These are phyloP conservation scores for Cephus cinctus DNA, from an alignment of 1,140 invertebrate genomes.

Conservation along the genomic window DNA sequence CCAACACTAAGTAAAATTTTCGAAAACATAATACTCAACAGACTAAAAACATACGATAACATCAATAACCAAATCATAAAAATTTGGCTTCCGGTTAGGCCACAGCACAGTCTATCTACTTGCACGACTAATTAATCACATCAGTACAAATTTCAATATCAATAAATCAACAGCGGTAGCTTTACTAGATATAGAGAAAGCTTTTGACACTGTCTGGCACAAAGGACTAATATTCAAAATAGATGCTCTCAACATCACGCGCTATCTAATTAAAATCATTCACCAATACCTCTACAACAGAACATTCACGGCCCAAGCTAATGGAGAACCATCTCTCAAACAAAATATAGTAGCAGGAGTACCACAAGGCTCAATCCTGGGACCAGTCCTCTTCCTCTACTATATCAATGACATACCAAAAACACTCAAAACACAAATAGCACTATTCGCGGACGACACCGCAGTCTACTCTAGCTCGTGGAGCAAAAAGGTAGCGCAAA, in stretches of 20 bases:
- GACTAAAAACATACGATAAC: background rate
- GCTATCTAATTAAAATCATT: background rate
- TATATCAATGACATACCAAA: slow-evolving; percentile 19
- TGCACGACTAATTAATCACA: background rate
- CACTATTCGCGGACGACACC: slow-evolving; percentile 20
- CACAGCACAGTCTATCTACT: background rate
- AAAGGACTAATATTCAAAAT: background rate
- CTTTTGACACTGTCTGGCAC: background rate
- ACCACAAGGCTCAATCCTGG: slow-evolving; percentile 14
- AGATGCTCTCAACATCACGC: background rate
- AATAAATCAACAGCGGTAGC: background rate
- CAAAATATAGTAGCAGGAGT: slow-evolving; percentile 5
- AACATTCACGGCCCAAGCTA: background rate
- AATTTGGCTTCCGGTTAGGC: background rate
- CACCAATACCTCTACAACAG: no score
- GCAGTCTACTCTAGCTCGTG: slow-evolving; percentile 19
- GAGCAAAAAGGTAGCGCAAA: slow-evolving; percentile 11
- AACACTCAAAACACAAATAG: background rate
- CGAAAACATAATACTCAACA: slow-evolving; percentile 4
- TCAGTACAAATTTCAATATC: background rate
- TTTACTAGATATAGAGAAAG: background rate
- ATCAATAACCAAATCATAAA: background rate
- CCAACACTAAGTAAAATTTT: slow-evolving; percentile 15
- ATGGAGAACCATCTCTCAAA: background rate
- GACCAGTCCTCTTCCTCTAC: slow-evolving; percentile 11